Evolutionary conservation across 1,140 invertebrate genomes (phyloP), one percentile per base, ranked within the genome.

Genomic region (Aphaenogaster floridana): DNA sequence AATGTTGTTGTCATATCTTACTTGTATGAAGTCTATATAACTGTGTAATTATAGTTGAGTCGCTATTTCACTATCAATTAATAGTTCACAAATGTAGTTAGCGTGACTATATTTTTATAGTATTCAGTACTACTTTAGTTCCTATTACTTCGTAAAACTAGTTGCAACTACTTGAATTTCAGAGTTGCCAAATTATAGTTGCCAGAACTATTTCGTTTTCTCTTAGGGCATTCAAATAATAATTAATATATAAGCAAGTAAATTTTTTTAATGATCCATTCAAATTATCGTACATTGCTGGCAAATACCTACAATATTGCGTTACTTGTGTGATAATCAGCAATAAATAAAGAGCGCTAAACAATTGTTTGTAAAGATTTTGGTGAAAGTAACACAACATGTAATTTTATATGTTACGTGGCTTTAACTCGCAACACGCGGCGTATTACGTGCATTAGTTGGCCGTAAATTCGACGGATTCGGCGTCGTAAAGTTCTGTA

Each of bases 381-480:
- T 17, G 11, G 15, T 59, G n/a, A 28, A 45, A 17, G 13, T 42
- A 13, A 3, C 11, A 17, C 39, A 36, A 4, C n/a, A 13, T 42
- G 13, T 54, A 45, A 69, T 57, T 69, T 69, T n/a, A 81, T n/a
- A 81, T n/a, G 61, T 48, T 9, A 7, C 8, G 17, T 3, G 21
- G 9, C 64, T 45, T 64, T 54, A 8, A 50, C n/a, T 57, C 74
- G 21, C n/a, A 45, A 17, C 54, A n/a, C 15, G 74, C 61, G 17
- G 54, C 34, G 28, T 17, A 15, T 72, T 71, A 52, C 45, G 78
- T 28, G 79, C 74, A 77, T 87, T 61, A 52, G 21, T 42, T 28
- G 3, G 3, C 45, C 48, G 85, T 90, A 90, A 90, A 90, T 89
- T 90, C 86, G 50, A 61, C 52, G 21, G 59, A 52, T 71, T 50